phyloP scores from a whole-genome alignment of 2,888 invertebrate genomes.

The Galerucella calmariensis region DNA sequence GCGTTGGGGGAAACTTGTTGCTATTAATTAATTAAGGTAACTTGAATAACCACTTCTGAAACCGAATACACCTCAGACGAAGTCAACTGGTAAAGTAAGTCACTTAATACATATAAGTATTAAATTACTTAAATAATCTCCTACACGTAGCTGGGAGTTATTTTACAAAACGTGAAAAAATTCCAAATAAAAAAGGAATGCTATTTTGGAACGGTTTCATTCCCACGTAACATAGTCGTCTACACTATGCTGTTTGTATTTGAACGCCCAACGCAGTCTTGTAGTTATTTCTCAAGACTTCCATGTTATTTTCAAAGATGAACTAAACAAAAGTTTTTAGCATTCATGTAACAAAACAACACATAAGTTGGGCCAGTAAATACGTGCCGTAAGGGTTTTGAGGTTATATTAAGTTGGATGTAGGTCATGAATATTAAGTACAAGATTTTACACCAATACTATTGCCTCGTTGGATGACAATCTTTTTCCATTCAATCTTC shows the following conservation, averaged over 20 bases:
- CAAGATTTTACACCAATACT: too few species aligned
- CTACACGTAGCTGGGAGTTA: slow-evolving; percentile 10
- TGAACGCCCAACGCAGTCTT: neutral
- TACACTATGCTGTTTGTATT: neutral
- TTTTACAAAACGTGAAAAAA: slow-evolving; percentile 32
- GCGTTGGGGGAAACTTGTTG: slow-evolving; percentile 26
- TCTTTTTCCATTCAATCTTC: too few species aligned
- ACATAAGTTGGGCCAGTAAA: too few species aligned
- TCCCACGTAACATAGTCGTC: slow-evolving; percentile 1
- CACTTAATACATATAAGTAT: slow-evolving; percentile 44
- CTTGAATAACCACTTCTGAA: slow-evolving; percentile 51
- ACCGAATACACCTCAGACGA: slow-evolving; percentile 49
- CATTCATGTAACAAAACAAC: neutral
- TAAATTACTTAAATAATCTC: slow-evolving; percentile 27
- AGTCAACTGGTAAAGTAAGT: slow-evolving; percentile 51
- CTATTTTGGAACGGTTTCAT: slow-evolving; percentile 4
- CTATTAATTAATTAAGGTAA: slow-evolving; percentile 35
- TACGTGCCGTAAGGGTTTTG: too few species aligned
- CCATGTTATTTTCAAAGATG: neutral
- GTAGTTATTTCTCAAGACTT: too few species aligned
- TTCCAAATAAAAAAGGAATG: slow-evolving; percentile 15
- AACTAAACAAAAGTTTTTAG: neutral
- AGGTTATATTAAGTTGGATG: too few species aligned
- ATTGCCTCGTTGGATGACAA: too few species aligned
- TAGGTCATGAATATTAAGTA: too few species aligned